Evolutionary conservation across 2,888 invertebrate genomes (phyloP), one percentile per base, ranked within the genome.

Genomic region (Brachypterus glaber): DNA sequence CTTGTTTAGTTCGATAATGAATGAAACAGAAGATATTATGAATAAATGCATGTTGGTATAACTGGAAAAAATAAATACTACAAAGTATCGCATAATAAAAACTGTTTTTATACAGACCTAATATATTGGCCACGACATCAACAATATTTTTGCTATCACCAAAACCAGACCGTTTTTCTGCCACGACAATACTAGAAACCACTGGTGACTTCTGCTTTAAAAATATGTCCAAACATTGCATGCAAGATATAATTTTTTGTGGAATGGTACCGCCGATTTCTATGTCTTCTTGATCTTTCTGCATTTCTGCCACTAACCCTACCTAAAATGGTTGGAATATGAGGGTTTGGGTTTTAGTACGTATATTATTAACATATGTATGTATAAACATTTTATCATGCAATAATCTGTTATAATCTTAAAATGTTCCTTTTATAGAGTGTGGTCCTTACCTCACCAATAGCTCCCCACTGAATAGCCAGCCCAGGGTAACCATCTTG

Each of bases 401-500:
- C n/a, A n/a, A n/a, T n/a, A n/a, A n/a, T n/a, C n/a, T n/a, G n/a
- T n/a, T n/a, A n/a, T n/a, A n/a, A n/a, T n/a, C n/a, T n/a, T n/a
- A n/a, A n/a, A n/a, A n/a, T n/a, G n/a, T n/a, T n/a, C n/a, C n/a
- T n/a, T n/a, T n/a, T n/a, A n/a, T n/a, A n/a, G n/a, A n/a, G n/a
- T n/a, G n/a, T n/a, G n/a, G n/a, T n/a, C n/a, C 82, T 80, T 31
- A 82, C 84, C 63, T 92, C 91, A 34, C 88, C 92, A 35, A 92
- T 75, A 27, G 88, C 90, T 18, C 92, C 91, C 90, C 91, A 92
- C 59, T 92, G 88, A 5, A 92, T 76, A 2, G 90, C 90, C 41
- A 87, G 64, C 0, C 73, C 90, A 1, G 87, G 85, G 0, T 79
- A 68, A 1, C 85, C 82, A 5, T 77, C 75, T 37, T 62, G 64